phyloP scores from a whole-genome alignment of 2,888 invertebrate genomes.

The Boloria euphrosyne region DNA sequence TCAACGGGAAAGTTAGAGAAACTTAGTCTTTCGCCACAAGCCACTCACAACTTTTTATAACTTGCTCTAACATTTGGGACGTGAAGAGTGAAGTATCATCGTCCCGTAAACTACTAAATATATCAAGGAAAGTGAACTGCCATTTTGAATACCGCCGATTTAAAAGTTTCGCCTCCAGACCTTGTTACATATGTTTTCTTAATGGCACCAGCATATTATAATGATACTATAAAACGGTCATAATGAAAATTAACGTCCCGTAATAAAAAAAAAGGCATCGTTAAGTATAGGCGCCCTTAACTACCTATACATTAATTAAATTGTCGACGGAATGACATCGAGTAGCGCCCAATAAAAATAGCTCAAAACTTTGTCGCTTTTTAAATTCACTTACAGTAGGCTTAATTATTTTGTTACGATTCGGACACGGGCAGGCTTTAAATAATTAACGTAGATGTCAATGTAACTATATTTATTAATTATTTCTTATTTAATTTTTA shows the following conservation, averaged over 20 bases:
- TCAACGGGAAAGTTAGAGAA: slow-evolving; percentile 45
- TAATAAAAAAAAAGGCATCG: slow-evolving; percentile 59
- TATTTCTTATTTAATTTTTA: slow-evolving; percentile 13
- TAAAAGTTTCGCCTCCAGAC: slow-evolving; percentile 1
- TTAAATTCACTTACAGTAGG: slow-evolving; percentile 13
- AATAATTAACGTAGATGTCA: slow-evolving; percentile 12
- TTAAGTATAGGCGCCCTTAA: slow-evolving; percentile 57
- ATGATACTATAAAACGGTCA: slow-evolving; percentile 51
- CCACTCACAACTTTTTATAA: slow-evolving; percentile 58
- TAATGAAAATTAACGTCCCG: slow-evolving; percentile 67
- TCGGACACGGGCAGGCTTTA: not conserved
- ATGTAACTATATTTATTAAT: not conserved
- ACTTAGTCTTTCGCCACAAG: slow-evolving; percentile 52
- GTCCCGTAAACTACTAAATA: slow-evolving; percentile 19
- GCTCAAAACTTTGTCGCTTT: slow-evolving; percentile 32
- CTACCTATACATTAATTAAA: slow-evolving; percentile 59
- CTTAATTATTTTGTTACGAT: slow-evolving; percentile 21
- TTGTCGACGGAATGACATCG: slow-evolving; percentile 28
- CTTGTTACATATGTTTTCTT: slow-evolving; percentile 42
- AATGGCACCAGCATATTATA: slow-evolving; percentile 43
- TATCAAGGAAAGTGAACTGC: slow-evolving; percentile 6
- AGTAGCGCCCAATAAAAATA: slow-evolving; percentile 37
- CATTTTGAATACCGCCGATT: not conserved
- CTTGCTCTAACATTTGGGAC: slow-evolving; percentile 27
- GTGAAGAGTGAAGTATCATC: slow-evolving; percentile 14